Percentiles rank a stretch among this genome's conserved stretches.
Evolutionary conservation across 2,888 invertebrate species (phyloP).

Genomic region (Pocota personata): DNA sequence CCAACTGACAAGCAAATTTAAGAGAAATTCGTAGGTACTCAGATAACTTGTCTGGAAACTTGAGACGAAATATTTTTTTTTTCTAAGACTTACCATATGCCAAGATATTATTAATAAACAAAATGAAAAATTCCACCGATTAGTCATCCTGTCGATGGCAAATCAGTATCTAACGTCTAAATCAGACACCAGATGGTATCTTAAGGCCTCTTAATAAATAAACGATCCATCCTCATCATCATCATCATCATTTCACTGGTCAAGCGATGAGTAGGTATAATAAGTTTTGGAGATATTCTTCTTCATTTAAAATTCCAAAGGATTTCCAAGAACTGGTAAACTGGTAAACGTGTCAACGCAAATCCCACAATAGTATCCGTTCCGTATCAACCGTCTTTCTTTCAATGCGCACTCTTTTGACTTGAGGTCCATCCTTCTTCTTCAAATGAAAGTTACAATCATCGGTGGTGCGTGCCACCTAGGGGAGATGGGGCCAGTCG

Average conservation of each 20-base stretch:
- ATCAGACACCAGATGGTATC: background rate
- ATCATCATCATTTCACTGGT: background rate
- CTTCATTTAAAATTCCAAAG: constrained; percentile 6
- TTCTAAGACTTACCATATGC: background rate
- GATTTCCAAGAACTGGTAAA: constrained; percentile 36
- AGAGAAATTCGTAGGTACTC: constrained; percentile 11
- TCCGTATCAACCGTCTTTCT: background rate
- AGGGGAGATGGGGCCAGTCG: background rate
- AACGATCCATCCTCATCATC: background rate
- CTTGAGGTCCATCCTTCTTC: background rate
- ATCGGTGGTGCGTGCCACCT: background rate
- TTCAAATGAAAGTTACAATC: background rate
- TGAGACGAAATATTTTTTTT: constrained; percentile 12
- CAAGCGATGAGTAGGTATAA: background rate
- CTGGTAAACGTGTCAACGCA: constrained; percentile 31
- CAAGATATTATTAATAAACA: constrained; percentile 30
- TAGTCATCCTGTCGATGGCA: constrained; percentile 32
- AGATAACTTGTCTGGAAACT: constrained; percentile 18
- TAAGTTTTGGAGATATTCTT: background rate
- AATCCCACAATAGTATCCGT: constrained; percentile 2
- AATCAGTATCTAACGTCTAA: constrained; percentile 21
- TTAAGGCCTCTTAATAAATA: background rate
- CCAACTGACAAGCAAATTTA: background rate
- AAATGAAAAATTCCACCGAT: constrained; percentile 33
- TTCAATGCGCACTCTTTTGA: background rate